Base-by-base conservation (phyloP, 2,888 invertebrate species). In the Hypena proboscidalis region DNA sequence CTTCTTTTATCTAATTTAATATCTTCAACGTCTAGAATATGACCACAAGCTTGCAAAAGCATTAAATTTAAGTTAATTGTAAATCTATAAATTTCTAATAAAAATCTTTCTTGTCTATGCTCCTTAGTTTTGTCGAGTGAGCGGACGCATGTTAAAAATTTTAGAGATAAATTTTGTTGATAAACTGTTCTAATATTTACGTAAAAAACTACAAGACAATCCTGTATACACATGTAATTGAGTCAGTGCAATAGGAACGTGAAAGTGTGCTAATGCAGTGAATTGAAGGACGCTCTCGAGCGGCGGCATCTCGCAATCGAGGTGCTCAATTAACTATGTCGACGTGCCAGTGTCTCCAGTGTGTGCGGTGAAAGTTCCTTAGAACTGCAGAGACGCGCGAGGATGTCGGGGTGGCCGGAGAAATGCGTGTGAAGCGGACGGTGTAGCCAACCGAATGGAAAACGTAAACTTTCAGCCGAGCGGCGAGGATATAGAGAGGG, bases 401-500 rank as follows among this genome's bases (percentile, higher is more conserved):
- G 75, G 77, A 87, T 86, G 83, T 61, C 50, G 54, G 56, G 57
- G 48, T 56, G 62, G 46, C 57, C 60, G 59, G 62, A 70, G 61
- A 71, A 72, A 67, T 73, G 66, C 58, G 54, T 58, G 47, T 55
- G 47, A 55, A 65, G 63, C 61, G 55, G 52, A 47, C 42, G 46
- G 39, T 48, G 48, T 58, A 72, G 52, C 49, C 45, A 62, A 56
- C 52, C 53, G 11, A 64, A 90, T 90, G 90, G 90, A 90, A 61
- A 85, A 78, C 80, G 76, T 81, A 44, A 77, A 75, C 63, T 87
- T 85, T 69, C 78, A 83, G 55, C 69, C 81, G 53, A 80, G 83
- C 50, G 86, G 84, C 43, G 91, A 90, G 56, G 91, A 90, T 52
- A 85, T 91, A 41, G 90, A 91, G 75, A 82, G 85, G 42, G 90